Conservation (phyloP, 2,797 vertebrate genomes). For the Pangasius larnaudii region DNA sequence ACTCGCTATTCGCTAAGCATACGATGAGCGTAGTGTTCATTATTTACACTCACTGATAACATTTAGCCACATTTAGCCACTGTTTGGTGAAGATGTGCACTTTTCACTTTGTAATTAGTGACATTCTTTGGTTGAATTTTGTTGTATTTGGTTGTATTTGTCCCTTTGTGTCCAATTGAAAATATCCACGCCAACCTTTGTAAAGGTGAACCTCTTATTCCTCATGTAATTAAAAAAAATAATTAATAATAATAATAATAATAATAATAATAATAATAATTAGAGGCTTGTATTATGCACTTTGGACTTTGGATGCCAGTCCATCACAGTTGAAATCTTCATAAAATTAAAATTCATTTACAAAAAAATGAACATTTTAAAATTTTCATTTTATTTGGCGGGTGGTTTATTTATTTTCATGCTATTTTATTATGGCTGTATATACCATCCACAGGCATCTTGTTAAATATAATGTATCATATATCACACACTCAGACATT, state of each 20-base stretch:
- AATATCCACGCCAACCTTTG: neutral
- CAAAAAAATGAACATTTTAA: neutral
- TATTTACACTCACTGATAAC: neutral
- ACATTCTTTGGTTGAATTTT: neutral
- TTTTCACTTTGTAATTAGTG: neutral
- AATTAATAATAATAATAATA: no score
- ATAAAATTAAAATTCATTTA: neutral
- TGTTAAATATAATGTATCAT: neutral
- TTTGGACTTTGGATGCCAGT: no score
- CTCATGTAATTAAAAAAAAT: no score
- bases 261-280: no score
- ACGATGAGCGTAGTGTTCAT: neutral
- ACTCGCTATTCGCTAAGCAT: neutral
- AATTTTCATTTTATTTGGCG: neutral
- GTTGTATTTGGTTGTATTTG: no score
- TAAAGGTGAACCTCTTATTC: neutral
- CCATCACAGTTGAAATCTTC: no score
- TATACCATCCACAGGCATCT: neutral
- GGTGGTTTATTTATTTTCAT: no score
- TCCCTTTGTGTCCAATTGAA: neutral
- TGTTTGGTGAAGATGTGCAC: neutral
- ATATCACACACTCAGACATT: neutral
- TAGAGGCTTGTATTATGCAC: no score
- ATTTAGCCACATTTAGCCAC: no score
- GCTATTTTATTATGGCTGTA: neutral